These are phyloP conservation scores for Megaceryle torquata DNA, from an alignment of 2,113 vertebrate genomes.

Conservation along the genomic window DNA sequence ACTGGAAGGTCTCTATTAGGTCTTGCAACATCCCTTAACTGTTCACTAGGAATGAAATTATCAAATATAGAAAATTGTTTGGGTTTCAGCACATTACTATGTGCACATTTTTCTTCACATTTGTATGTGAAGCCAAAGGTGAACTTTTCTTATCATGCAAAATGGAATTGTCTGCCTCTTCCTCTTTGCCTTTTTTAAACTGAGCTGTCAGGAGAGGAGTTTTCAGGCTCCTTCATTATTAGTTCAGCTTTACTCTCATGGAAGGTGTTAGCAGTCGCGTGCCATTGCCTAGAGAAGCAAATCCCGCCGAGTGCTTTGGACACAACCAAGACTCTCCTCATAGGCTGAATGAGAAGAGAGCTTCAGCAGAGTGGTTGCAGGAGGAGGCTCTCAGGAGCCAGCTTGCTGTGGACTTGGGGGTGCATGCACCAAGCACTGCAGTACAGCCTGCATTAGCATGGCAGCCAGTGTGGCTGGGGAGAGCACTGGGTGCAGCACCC, in stretches of 20 bases:
- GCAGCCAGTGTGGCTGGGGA: not conserved
- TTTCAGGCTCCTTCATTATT: not conserved
- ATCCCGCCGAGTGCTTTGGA: accelerated
- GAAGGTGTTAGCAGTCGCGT: accelerated
- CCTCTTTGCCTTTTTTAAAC: not conserved
- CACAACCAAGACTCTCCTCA: accelerated
- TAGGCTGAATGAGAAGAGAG: not conserved
- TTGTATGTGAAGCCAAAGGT: not conserved
- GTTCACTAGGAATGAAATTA: not conserved
- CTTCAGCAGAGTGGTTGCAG: not conserved
- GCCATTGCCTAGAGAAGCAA: accelerated
- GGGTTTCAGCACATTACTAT: not conserved
- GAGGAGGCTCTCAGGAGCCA: not conserved
- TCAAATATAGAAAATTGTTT: not conserved
- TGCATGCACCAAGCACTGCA: accelerated
- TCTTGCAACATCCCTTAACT: not conserved
- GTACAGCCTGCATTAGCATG: not conserved
- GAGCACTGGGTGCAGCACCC: accelerated
- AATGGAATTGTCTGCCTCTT: not conserved
- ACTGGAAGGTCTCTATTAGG: no score
- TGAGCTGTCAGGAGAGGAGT: not conserved
- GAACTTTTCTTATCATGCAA: not conserved
- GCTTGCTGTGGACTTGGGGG: accelerated
- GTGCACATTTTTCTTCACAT: not conserved
- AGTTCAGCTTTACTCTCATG: not conserved